Evolutionary conservation across 2,888 invertebrate species (phyloP).

Genomic region (Chrysina gloriosa): DNA sequence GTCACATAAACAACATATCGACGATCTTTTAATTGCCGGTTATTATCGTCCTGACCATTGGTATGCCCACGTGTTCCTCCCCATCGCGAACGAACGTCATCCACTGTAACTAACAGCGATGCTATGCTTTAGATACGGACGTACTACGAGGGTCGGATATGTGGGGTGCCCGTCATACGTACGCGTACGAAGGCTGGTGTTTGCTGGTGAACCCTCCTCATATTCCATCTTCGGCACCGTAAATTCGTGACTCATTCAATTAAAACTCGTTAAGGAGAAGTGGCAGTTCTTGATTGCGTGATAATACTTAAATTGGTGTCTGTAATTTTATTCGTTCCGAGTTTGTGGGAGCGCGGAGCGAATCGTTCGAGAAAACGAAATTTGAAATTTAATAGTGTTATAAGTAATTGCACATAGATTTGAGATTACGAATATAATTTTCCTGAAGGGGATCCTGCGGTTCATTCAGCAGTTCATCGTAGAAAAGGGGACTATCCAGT

Average conservation of each 20-base stretch:
- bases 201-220: constrained; percentile 10
- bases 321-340: constrained; percentile 19
- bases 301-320: constrained; percentile 56
- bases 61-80: constrained; percentile 29
- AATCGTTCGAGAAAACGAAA: background rate
- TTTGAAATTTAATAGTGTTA: too few relatives aligned
- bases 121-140: constrained; percentile 17
- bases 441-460: too few relatives aligned
- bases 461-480: too few relatives aligned
- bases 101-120: constrained; percentile 15
- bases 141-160: background rate
- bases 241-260: constrained; percentile 57
- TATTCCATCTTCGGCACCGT: constrained; percentile 43
- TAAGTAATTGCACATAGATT: too few relatives aligned
- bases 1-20: constrained; percentile 10
- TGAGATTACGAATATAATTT: too few relatives aligned
- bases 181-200: constrained; percentile 7
- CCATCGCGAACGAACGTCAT: background rate
- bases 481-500: too few relatives aligned
- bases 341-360: background rate
- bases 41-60: constrained; percentile 19
- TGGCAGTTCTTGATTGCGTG: constrained; percentile 54
- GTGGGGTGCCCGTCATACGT: background rate
- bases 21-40: constrained; percentile 23
- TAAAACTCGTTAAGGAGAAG: constrained; percentile 49